A percentile compares a stretch with the other conserved stretches of the same genome.
These are phyloP conservation scores for Aphelenchoides besseyi DNA, from an alignment of 1,140 invertebrate species.

Conservation along the genomic window DNA sequence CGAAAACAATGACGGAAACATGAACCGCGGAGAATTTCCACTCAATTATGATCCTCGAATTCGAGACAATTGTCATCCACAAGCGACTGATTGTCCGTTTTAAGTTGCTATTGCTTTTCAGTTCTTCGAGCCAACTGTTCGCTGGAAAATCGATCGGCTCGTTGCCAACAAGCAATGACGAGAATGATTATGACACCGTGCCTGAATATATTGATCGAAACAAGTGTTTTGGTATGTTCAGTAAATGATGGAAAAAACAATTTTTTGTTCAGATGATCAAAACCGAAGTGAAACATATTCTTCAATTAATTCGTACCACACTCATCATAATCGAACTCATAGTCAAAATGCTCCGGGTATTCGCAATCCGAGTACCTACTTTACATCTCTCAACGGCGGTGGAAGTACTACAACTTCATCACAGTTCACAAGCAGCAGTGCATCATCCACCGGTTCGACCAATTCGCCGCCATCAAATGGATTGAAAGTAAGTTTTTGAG, in stretches of 20 bases:
- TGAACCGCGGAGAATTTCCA: background rate
- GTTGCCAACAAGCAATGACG: constrained; percentile 27
- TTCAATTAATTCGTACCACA: constrained; percentile 31
- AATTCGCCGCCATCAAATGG: constrained; percentile 38
- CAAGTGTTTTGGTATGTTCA: background rate
- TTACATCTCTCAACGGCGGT: constrained; percentile 14
- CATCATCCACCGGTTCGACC: constrained; percentile 25
- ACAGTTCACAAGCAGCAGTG: background rate
- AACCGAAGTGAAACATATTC: constrained; percentile 31
- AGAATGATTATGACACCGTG: constrained; percentile 55
- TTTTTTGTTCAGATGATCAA: background rate
- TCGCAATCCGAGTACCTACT: constrained; percentile 11
- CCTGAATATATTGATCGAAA: constrained; percentile 40
- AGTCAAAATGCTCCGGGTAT: constrained; percentile 18
- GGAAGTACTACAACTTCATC: background rate
- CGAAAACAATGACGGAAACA: background rate
- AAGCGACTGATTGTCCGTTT: background rate
- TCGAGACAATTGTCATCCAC: background rate
- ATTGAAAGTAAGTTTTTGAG: no score
- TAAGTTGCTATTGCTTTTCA: background rate
- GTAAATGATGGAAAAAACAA: background rate
- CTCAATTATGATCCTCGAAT: background rate
- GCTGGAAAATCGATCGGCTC: constrained; percentile 15
- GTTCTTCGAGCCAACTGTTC: constrained; percentile 13
- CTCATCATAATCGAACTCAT: constrained; percentile 22